These are phyloP conservation scores for Miltochrista miniata DNA, from an alignment of 2,888 invertebrate genomes.

Conservation along the genomic window DNA sequence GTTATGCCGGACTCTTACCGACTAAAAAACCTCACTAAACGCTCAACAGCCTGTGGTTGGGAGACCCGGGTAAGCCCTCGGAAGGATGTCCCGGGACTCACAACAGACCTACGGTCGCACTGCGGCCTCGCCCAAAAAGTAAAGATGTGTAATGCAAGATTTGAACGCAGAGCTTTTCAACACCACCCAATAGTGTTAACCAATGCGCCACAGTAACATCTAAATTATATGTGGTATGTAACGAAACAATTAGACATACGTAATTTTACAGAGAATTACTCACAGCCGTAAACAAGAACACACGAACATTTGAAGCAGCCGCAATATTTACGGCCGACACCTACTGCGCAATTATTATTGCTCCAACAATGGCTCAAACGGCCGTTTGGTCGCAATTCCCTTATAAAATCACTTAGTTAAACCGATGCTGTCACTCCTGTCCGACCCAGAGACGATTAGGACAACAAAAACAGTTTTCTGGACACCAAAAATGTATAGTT, in stretches of 20 bases:
- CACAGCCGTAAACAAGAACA: not conserved
- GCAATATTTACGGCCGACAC: conserved; percentile 26
- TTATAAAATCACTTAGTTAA: conserved; percentile 63
- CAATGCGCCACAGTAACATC: not conserved
- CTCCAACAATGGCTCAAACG: conserved; percentile 37
- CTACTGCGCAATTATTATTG: conserved; percentile 37
- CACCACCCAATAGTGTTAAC: too few relatives aligned
- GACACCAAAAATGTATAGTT: conserved; percentile 20
- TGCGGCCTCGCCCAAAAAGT: too few relatives aligned
- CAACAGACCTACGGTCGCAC: too few relatives aligned
- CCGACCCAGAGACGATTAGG: conserved; percentile 46
- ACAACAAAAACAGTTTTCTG: conserved; percentile 49
- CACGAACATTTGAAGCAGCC: conserved; percentile 11
- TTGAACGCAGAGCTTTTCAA: too few relatives aligned
- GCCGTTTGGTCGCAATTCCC: conserved; percentile 45
- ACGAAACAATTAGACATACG: not conserved
- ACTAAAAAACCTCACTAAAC: too few relatives aligned
- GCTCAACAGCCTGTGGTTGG: too few relatives aligned
- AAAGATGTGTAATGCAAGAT: too few relatives aligned
- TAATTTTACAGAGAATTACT: not conserved
- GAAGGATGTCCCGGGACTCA: too few relatives aligned
- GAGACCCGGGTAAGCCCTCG: too few relatives aligned
- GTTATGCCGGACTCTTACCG: too few relatives aligned
- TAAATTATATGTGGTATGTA: not conserved
- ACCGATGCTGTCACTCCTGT: conserved; percentile 56